phyloP scores from a whole-genome alignment of 2,113 vertebrate species.

The Oncorhynchus kisutch region DNA sequence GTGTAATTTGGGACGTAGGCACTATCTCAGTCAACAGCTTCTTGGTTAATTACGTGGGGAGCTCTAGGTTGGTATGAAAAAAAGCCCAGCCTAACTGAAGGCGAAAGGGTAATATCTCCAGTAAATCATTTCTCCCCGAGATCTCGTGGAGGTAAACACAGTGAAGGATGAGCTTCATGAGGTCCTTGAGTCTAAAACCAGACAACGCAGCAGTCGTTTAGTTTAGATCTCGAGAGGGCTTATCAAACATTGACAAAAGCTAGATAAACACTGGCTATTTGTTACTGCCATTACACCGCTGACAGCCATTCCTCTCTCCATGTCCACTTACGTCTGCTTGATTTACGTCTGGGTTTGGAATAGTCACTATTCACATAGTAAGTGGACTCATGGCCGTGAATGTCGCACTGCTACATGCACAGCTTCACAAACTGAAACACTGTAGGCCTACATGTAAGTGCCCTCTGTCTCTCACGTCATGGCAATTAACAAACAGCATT shows the following conservation, averaged over 20 bases:
- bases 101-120: constrained; percentile 31
- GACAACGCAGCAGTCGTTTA: background rate
- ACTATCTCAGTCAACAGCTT: constrained; percentile 41
- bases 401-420: constrained; percentile 1
- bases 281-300: constrained; percentile 79
- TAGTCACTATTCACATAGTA: constrained; percentile 16
- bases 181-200: constrained; percentile 25
- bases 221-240: constrained; percentile 71
- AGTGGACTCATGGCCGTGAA: constrained; percentile 1
- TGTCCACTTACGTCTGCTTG: constrained; percentile 27
- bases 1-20: too few relatives aligned
- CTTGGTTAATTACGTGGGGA: constrained; percentile 48
- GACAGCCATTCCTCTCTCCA: constrained; percentile 44
- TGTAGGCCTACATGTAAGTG: too few relatives aligned
- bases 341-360: constrained; percentile 38
- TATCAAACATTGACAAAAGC: constrained; percentile 87
- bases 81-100: constrained; percentile 39
- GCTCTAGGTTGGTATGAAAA: constrained; percentile 40
- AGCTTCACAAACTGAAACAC: too few relatives aligned
- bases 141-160: constrained; percentile 51
- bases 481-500: too few relatives aligned
- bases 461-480: too few relatives aligned
- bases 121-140: constrained; percentile 50
- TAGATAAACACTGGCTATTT: constrained; percentile 81
- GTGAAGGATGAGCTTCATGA: constrained; percentile 44